Percentiles rank a stretch among this genome's conserved stretches.
Evolutionary conservation across 2,797 vertebrate species (phyloP).

Genomic region (Sandelia bainsii): DNA sequence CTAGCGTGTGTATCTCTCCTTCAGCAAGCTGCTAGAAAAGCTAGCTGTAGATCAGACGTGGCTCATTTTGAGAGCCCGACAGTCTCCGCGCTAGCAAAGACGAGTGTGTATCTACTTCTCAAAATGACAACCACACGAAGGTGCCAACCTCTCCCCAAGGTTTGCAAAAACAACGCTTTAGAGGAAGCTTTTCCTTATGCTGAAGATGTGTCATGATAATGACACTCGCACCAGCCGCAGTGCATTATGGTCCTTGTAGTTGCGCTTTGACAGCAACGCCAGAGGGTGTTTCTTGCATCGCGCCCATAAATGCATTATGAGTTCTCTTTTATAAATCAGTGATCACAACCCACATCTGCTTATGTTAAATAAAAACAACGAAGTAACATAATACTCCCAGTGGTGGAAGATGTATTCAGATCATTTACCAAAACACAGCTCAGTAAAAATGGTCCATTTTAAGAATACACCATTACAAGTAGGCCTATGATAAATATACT

Average conservation of each 20-base stretch:
- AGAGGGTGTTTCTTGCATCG: too few relatives aligned
- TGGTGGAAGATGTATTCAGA: too few relatives aligned
- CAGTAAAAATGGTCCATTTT: too few relatives aligned
- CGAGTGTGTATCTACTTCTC: neutral
- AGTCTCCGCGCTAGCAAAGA: neutral
- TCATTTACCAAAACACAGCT: neutral
- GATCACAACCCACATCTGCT: neutral
- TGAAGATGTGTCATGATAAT: slow-evolving; percentile 80
- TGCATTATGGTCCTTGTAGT: slow-evolving; percentile 83
- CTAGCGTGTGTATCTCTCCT: slow-evolving; percentile 54
- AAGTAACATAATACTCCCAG: neutral
- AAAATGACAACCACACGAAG: slow-evolving; percentile 39
- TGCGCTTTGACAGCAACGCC: neutral
- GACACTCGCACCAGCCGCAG: slow-evolving; percentile 55
- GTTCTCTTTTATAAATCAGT: too few relatives aligned
- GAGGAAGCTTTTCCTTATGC: slow-evolving; percentile 74
- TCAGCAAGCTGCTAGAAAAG: slow-evolving; percentile 47
- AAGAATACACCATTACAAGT: too few relatives aligned
- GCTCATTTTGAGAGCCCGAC: neutral
- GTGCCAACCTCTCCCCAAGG: slow-evolving; percentile 52
- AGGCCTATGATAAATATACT: too few relatives aligned
- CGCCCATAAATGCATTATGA: too few relatives aligned
- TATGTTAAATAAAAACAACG: neutral
- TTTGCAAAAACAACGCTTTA: slow-evolving; percentile 69
- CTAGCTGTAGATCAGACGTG: slow-evolving; percentile 30